These are phyloP conservation scores for Gonocerus acuteangulatus DNA, from an alignment of 2,888 invertebrate genomes.

Conservation along the genomic window DNA sequence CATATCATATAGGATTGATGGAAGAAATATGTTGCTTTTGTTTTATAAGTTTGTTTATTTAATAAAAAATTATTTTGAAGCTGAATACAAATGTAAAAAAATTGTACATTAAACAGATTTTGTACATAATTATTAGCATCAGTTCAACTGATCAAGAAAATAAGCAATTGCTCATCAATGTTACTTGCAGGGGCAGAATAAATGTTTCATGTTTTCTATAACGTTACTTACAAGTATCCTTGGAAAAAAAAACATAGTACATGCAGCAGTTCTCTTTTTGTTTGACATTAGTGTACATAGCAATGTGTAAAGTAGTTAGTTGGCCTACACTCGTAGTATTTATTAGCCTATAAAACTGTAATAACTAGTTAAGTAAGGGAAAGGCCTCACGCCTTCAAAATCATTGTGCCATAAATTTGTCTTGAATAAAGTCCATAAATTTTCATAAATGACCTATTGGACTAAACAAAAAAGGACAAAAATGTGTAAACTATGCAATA, in stretches of 20 bases:
- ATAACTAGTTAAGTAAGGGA: background rate
- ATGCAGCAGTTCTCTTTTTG: background rate
- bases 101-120: too few species aligned
- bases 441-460: background rate
- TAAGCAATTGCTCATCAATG: too few species aligned
- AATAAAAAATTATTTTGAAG: too few species aligned
- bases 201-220: background rate
- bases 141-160: too few species aligned
- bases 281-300: constrained; percentile 16
- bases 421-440: background rate
- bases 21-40: background rate
- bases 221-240: constrained; percentile 15
- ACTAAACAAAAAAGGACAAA: constrained; percentile 1
- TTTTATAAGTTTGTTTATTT: constrained; percentile 4
- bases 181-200: too few species aligned
- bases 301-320: constrained; percentile 31
- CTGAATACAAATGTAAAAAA: too few species aligned
- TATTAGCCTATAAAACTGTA: constrained; percentile 1
- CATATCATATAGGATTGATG: background rate
- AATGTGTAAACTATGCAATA: constrained; percentile 30
- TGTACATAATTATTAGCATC: too few species aligned
- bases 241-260: background rate
- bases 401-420: constrained; percentile 19
- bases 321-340: constrained; percentile 29
- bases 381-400: background rate